Conservation (phyloP, 1,140 invertebrate genomes). For the Drosophila pandora region DNA sequence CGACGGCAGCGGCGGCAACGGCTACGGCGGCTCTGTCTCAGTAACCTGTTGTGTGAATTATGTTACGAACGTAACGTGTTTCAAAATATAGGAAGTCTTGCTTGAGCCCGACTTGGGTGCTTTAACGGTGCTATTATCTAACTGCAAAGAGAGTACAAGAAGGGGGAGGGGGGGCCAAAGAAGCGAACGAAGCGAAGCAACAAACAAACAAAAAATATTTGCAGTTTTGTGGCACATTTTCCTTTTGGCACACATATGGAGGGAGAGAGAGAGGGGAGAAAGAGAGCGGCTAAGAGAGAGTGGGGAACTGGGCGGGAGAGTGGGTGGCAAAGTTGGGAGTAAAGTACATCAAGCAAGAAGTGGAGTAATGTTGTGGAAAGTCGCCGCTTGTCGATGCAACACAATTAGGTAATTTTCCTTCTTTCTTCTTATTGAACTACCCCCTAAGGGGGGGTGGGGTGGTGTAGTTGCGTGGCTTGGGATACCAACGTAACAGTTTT, state of each 20-base stretch:
- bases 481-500: conserved; percentile 52
- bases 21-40: conserved; percentile 5
- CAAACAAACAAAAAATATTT: conserved; percentile 62
- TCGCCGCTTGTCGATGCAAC: conserved; percentile 65
- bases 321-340: conserved; percentile 32
- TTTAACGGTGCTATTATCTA: conserved; percentile 81
- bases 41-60: conserved; percentile 83
- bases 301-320: not conserved
- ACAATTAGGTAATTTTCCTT: conserved; percentile 82
- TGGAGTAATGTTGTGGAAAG: conserved; percentile 77
- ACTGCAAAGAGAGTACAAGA: conserved; percentile 26
- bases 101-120: conserved; percentile 64
- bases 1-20: not conserved
- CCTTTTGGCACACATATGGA: conserved; percentile 72
- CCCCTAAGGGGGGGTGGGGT: conserved; percentile 32
- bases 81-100: conserved; percentile 84
- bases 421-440: conserved; percentile 71
- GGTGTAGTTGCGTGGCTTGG: not conserved
- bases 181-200: conserved; percentile 71
- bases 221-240: conserved; percentile 79
- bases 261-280: not conserved
- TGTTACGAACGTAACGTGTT: conserved; percentile 84
- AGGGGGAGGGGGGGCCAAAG: conserved; percentile 33
- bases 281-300: no score
- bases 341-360: conserved; percentile 61